A percentile compares a stretch with the other conserved stretches of the same genome.
Evolutionary conservation across 2,113 vertebrate genomes (phyloP).

Genomic region (Pseudorhombus dupliciocellatus): DNA sequence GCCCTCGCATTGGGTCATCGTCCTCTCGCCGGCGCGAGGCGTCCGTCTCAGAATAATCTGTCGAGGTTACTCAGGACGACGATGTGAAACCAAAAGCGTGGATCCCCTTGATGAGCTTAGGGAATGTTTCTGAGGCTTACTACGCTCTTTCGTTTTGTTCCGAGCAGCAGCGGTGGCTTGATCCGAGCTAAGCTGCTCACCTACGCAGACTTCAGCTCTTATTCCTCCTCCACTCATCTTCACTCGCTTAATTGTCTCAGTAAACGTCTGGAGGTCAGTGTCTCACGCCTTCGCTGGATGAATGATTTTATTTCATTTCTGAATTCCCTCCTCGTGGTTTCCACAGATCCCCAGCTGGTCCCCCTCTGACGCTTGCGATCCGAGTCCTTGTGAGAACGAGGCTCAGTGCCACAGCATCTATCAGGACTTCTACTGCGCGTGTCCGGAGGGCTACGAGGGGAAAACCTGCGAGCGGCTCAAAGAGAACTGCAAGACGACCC

Average conservation of each 20-base stretch:
- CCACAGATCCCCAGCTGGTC: slow-evolving; percentile 79
- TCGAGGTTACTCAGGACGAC: slow-evolving; percentile 36
- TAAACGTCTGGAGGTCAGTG: too few species aligned
- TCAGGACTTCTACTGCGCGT: slow-evolving; percentile 94
- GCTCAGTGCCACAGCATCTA: slow-evolving; percentile 90
- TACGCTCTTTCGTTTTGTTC: neutral
- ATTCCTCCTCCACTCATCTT: slow-evolving; percentile 4
- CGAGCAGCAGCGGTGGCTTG: slow-evolving; percentile 4
- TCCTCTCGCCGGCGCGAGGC: neutral
- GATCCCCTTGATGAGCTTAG: slow-evolving; percentile 69
- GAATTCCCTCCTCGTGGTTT: neutral
- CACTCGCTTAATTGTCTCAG: neutral
- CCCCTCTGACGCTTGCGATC: slow-evolving; percentile 84
- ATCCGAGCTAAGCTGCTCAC: slow-evolving; percentile 58
- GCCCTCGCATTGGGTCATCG: slow-evolving; percentile 1
- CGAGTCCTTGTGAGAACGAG: slow-evolving; percentile 90
- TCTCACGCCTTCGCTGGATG: too few species aligned
- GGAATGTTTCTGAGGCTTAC: slow-evolving; percentile 60
- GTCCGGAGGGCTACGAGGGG: slow-evolving; percentile 89
- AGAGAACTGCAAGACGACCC: slow-evolving; percentile 85
- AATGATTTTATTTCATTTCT: too few species aligned
- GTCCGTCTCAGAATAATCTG: slow-evolving; percentile 48
- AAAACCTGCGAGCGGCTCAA: slow-evolving; percentile 91
- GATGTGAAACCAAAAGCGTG: slow-evolving; percentile 49
- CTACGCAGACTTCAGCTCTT: slow-evolving; percentile 19